Evolutionary conservation across 2,797 vertebrate genomes (phyloP).

Genomic region (Adelosebastes latens): DNA sequence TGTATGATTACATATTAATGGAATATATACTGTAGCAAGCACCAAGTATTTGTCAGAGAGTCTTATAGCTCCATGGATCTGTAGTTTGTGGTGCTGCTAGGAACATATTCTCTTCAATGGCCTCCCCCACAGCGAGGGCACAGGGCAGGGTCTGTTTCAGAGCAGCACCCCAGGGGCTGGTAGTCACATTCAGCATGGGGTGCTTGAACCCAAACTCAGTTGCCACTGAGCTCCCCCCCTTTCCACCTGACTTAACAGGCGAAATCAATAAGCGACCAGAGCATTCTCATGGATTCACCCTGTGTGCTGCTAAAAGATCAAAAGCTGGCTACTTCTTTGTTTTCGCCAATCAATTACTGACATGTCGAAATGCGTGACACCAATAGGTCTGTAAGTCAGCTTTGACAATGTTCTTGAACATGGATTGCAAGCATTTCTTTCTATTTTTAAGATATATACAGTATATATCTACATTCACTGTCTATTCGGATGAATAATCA

Average conservation of each 20-base stretch:
- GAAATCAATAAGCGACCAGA: conserved; percentile 36
- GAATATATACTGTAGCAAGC: not conserved
- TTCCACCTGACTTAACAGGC: conserved; percentile 34
- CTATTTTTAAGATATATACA: not conserved
- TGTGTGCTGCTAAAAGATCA: conserved; percentile 12
- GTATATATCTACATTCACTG: not conserved
- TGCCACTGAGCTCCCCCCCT: conserved; percentile 5
- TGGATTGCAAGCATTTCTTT: not conserved
- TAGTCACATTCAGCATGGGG: conserved; percentile 36
- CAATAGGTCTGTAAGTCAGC: not conserved
- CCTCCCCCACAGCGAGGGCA: not conserved
- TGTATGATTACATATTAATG: conserved; percentile 32
- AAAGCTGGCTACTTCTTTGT: conserved; percentile 13
- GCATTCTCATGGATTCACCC: conserved; percentile 13
- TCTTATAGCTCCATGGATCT: conserved; percentile 7
- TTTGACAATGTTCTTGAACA: not conserved
- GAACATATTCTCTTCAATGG: conserved; percentile 6
- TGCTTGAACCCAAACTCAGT: conserved; percentile 39
- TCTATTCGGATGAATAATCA: not conserved
- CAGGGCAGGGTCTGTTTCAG: conserved; percentile 17
- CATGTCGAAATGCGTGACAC: conserved; percentile 8
- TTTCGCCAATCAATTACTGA: conserved; percentile 18
- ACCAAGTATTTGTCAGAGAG: conserved; percentile 15
- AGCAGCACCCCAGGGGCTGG: conserved; percentile 14
- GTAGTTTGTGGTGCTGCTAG: conserved; percentile 2